Percentiles rank a stretch among this genome's conserved stretches.
Conservation (phyloP, 1,140 invertebrate genomes). For the Trichonephila inaurata region DNA sequence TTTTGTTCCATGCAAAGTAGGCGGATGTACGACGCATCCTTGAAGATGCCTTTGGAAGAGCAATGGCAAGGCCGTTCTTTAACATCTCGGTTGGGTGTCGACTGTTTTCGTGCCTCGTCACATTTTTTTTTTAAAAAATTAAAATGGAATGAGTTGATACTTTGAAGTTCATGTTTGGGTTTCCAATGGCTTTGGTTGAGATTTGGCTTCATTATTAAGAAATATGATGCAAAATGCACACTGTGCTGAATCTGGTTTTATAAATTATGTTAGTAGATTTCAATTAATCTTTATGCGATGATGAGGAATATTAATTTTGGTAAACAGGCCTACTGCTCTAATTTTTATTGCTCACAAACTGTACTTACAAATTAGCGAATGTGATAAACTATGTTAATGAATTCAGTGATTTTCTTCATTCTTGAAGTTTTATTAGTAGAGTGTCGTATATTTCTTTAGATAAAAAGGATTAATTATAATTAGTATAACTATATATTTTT, state of each 20-base stretch:
- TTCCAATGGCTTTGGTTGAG: background rate
- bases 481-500: too few relatives aligned
- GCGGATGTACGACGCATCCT: constrained; percentile 64
- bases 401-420: too few relatives aligned
- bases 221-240: background rate
- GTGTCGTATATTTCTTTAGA: too few relatives aligned
- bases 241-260: background rate
- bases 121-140: background rate
- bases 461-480: too few relatives aligned
- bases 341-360: too few relatives aligned
- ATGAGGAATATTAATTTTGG: background rate
- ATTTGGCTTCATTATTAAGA: background rate
- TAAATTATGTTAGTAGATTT: background rate
- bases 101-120: background rate
- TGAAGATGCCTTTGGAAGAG: constrained; percentile 3
- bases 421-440: too few relatives aligned
- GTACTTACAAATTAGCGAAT: too few relatives aligned
- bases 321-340: background rate
- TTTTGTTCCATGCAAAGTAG: constrained; percentile 50
- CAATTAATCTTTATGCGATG: background rate
- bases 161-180: background rate
- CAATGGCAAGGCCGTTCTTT: constrained; percentile 55
- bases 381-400: too few relatives aligned
- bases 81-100: constrained; percentile 17
- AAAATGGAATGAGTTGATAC: background rate